phyloP scores from a whole-genome alignment of 2,888 invertebrate genomes.

The Odontocerum albicorne region DNA sequence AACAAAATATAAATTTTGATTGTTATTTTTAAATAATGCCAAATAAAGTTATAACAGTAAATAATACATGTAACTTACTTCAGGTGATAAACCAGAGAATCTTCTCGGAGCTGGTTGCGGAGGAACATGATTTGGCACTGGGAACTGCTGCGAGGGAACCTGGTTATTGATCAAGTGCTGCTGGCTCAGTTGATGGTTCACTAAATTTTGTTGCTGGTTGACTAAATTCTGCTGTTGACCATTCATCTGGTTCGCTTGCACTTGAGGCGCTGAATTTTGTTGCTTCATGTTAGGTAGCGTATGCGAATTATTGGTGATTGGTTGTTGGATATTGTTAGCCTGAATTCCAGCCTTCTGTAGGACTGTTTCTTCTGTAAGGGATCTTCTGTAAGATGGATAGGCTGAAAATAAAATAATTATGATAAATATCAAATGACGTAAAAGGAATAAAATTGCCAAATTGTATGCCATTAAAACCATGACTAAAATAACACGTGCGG shows the following conservation, averaged over 20 bases:
- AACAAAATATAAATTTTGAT: neutral
- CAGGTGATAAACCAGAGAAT: conserved; percentile 40
- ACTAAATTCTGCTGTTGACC: conserved; percentile 40
- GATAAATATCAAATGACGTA: no score
- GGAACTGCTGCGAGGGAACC: conserved; percentile 6
- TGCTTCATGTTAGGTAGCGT: conserved; percentile 38
- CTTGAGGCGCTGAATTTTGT: conserved; percentile 41
- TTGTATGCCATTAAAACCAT: no score
- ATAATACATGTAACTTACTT: conserved; percentile 19
- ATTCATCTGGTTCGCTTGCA: neutral
- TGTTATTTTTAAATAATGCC: neutral
- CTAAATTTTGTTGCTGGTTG: conserved; percentile 7
- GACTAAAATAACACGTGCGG: neutral
- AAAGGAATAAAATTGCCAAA: no score
- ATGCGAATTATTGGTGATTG: conserved; percentile 37
- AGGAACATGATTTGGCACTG: conserved; percentile 39
- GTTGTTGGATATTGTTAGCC: conserved; percentile 31
- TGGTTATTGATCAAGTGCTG: neutral
- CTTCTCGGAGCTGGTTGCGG: conserved; percentile 56
- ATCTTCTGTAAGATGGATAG: conserved; percentile 34
- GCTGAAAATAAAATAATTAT: no score
- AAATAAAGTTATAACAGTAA: neutral
- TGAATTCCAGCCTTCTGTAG: conserved; percentile 28
- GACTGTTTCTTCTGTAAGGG: conserved; percentile 33
- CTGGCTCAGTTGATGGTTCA: conserved; percentile 40